Evolutionary conservation across 2,797 vertebrate genomes (phyloP).

Genomic region (Enteromius viviparus): DNA sequence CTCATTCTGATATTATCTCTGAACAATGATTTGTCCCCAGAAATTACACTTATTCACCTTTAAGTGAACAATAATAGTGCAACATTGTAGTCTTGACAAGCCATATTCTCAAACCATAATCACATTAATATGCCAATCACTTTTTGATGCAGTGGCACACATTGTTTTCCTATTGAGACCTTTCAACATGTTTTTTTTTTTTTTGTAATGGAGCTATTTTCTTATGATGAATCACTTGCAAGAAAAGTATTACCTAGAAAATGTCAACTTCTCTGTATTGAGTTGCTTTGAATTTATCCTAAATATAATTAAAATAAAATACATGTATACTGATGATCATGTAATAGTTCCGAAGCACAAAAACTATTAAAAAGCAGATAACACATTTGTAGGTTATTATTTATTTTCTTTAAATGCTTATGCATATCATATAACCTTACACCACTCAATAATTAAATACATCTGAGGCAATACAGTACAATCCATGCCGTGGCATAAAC

Average conservation of each 20-base stretch:
- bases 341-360: not conserved
- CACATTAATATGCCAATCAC: not conserved
- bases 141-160: slow-evolving; percentile 7
- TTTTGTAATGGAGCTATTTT: not conserved
- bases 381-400: not conserved
- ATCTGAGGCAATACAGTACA: not conserved
- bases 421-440: slow-evolving; percentile 22
- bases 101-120: not conserved
- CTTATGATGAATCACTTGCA: not conserved
- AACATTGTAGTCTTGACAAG: not conserved
- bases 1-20: not conserved
- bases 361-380: not conserved
- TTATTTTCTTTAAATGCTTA: slow-evolving; percentile 6
- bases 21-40: not conserved
- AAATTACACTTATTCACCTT: not conserved
- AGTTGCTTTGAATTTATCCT: not conserved
- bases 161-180: not conserved
- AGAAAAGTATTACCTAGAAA: not conserved
- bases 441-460: slow-evolving; percentile 52
- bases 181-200: not conserved
- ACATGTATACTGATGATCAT: not conserved
- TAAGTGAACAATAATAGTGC: not conserved
- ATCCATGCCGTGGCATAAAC: not conserved
- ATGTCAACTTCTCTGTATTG: not conserved
- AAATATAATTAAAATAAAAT: not conserved